Conservation (phyloP, 2,113 vertebrate species). For the Ochotona curzoniae region DNA sequence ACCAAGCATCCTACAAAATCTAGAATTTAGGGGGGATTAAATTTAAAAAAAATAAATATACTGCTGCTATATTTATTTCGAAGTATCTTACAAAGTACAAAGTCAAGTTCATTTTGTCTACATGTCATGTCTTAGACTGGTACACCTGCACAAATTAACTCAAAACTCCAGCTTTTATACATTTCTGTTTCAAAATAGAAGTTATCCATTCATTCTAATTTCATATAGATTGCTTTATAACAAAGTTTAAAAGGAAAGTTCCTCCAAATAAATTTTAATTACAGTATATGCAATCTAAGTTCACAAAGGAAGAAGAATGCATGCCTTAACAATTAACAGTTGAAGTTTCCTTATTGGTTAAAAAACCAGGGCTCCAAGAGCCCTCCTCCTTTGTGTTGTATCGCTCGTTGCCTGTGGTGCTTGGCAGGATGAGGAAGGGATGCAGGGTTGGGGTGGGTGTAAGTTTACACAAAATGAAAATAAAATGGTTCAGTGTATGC, state of each 20-base stretch:
- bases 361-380: not conserved
- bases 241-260: constrained; percentile 1
- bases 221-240: constrained; percentile 26
- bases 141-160: not conserved
- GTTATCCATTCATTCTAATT: constrained; percentile 20
- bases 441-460: too few relatives aligned
- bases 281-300: not conserved
- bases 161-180: constrained; percentile 36
- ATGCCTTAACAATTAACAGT: not conserved
- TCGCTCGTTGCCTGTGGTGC: not conserved
- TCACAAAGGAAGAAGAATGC: constrained; percentile 42
- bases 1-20: too few relatives aligned
- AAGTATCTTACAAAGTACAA: not conserved
- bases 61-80: not conserved
- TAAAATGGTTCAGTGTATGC: not conserved
- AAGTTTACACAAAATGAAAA: not conserved
- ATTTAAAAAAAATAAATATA: not conserved
- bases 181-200: constrained; percentile 24
- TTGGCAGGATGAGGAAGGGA: not conserved
- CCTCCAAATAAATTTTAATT: not conserved
- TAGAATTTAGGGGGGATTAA: too few relatives aligned
- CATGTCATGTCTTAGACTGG: constrained; percentile 15
- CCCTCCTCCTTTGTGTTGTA: not conserved
- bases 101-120: not conserved
- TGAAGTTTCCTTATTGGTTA: not conserved